phyloP scores from a whole-genome alignment of 2,113 vertebrate species.

The Hepsetus odoe region DNA sequence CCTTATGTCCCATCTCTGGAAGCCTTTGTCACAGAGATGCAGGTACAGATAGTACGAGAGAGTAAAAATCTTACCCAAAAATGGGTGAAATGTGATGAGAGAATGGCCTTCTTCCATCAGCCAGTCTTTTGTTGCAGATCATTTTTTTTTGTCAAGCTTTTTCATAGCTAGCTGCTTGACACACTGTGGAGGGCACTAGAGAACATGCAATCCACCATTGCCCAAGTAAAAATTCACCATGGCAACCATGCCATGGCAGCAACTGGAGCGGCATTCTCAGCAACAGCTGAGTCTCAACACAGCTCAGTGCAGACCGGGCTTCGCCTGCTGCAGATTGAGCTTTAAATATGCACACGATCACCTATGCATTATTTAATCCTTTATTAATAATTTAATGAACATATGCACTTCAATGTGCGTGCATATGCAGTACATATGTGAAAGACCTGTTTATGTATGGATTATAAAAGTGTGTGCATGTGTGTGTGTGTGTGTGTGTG shows the following conservation, averaged over 20 bases:
- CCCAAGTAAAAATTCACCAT: conserved; percentile 78
- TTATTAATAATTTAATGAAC: conserved; percentile 17
- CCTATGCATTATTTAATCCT: conserved; percentile 25
- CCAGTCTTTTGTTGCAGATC: not conserved
- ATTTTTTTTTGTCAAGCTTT: conserved; percentile 28
- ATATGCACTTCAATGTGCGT: conserved; percentile 5
- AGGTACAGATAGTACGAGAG: not conserved
- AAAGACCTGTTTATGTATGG: not conserved
- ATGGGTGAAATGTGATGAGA: not conserved
- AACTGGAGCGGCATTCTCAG: conserved; percentile 63
- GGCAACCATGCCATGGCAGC: conserved; percentile 73
- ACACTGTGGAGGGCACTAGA: conserved; percentile 53
- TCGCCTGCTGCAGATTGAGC: conserved; percentile 18
- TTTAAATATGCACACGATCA: conserved; percentile 26
- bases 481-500: conserved; percentile 18
- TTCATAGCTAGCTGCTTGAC: conserved; percentile 45
- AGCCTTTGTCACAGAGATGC: not conserved
- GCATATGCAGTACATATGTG: not conserved
- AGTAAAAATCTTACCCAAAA: conserved; percentile 7
- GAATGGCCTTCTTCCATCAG: not conserved
- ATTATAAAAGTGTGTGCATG: not conserved
- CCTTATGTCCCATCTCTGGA: not conserved
- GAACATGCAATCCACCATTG: conserved; percentile 64
- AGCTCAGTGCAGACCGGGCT: conserved; percentile 38
- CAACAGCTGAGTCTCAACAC: conserved; percentile 62